These are phyloP conservation scores for Drosophila arawakana DNA, from an alignment of 1,140 invertebrate species.

Conservation along the genomic window DNA sequence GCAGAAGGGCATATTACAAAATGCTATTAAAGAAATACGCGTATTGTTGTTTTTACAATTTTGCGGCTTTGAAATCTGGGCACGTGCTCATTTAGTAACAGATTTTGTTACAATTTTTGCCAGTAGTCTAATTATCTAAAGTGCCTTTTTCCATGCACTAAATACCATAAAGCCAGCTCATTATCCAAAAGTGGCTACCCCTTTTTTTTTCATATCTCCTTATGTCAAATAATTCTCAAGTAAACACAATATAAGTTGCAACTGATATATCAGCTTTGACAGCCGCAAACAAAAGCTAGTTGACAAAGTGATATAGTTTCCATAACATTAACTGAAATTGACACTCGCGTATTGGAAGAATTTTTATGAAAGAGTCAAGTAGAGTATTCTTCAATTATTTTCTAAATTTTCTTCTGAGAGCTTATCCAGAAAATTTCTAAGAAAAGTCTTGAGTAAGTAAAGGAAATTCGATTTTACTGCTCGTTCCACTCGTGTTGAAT, in stretches of 20 bases:
- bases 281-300: not conserved
- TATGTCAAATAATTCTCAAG: not conserved
- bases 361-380: no score
- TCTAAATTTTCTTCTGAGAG: no score
- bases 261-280: constrained; percentile 8
- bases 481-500: not conserved
- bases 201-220: not conserved
- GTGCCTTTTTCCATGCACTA: constrained; percentile 20
- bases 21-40: constrained; percentile 57
- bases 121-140: constrained; percentile 65
- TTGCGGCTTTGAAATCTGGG: constrained; percentile 42
- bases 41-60: constrained; percentile 56
- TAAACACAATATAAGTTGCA: constrained; percentile 1
- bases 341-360: not conserved
- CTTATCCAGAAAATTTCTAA: no score
- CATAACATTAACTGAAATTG: constrained; percentile 3
- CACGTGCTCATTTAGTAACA: constrained; percentile 48
- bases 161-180: not conserved
- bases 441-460: not conserved
- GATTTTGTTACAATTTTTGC: constrained; percentile 60
- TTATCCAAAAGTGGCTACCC: not conserved
- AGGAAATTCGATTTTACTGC: not conserved
- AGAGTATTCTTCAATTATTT: not conserved
- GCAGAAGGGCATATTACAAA: constrained; percentile 57
- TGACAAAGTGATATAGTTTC: constrained; percentile 12